Percentiles rank a stretch among this genome's conserved stretches.
Conservation (phyloP, 1,140 invertebrate species). For the Homalodisca vitripennis region DNA sequence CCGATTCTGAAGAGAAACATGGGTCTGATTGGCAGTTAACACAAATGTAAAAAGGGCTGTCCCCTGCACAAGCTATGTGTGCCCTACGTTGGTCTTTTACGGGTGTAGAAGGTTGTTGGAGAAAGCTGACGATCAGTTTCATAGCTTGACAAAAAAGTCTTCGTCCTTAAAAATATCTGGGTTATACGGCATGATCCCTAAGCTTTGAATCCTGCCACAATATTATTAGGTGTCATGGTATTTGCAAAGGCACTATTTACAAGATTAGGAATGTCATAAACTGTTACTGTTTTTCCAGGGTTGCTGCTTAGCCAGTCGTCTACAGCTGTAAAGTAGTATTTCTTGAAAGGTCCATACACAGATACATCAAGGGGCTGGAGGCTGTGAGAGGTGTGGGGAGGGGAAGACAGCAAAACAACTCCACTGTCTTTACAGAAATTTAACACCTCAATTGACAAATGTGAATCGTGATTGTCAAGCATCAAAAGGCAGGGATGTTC, state of each 20-base stretch:
- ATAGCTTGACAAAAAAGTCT: no score
- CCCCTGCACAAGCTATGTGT: no score
- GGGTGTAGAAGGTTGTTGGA: no score
- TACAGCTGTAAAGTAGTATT: not conserved
- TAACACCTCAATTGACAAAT: slow-evolving; percentile 8
- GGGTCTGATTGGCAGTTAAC: no score
- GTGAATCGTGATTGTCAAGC: slow-evolving; percentile 32
- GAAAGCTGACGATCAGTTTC: no score
- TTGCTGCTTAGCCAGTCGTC: not conserved
- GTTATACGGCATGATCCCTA: no score
- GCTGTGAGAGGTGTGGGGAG: slow-evolving; percentile 37
- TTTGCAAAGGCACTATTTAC: not conserved
- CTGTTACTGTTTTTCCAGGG: not conserved
- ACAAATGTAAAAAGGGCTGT: no score
- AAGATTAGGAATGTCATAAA: not conserved
- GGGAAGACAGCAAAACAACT: slow-evolving; percentile 31
- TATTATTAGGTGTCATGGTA: not conserved
- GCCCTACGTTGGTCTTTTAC: no score
- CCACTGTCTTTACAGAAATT: slow-evolving; percentile 27
- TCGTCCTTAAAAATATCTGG: no score
- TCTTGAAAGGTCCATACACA: slow-evolving; percentile 39
- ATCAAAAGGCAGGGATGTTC: slow-evolving; percentile 35
- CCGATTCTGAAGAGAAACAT: no score
- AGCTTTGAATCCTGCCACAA: no score
- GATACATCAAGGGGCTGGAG: slow-evolving; percentile 38